Percentiles rank a stretch among this genome's conserved stretches.
phyloP scores from a whole-genome alignment of 2,888 invertebrate genomes.

The Nemotelus pantherinus region DNA sequence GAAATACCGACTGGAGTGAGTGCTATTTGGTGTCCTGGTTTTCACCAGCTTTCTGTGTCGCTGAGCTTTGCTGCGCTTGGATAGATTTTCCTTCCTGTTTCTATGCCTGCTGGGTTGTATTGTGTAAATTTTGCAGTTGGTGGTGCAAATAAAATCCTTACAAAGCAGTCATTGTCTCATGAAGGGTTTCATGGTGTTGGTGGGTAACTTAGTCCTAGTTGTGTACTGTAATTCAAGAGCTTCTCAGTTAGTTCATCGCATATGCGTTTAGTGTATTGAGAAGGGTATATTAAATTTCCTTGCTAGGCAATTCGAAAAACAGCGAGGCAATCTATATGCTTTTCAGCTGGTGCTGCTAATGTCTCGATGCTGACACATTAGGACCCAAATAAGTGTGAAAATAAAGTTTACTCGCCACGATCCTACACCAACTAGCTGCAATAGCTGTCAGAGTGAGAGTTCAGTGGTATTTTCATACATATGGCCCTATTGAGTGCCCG shows the following conservation, averaged over 20 bases:
- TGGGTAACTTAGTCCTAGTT: too few relatives aligned
- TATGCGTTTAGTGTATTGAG: background rate
- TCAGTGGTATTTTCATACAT: background rate
- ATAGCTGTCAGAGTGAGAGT: background rate
- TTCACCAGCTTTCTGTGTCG: background rate
- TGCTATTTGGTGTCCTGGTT: background rate
- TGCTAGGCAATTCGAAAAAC: too few relatives aligned
- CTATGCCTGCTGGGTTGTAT: background rate
- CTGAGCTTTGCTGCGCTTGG: background rate
- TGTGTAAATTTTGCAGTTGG: background rate
- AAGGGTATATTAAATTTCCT: background rate
- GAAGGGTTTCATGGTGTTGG: background rate
- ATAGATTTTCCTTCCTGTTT: background rate
- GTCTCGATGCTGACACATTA: background rate
- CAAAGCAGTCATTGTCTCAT: slow-evolving; percentile 1
- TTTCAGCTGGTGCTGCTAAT: background rate
- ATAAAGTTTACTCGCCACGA: too few relatives aligned
- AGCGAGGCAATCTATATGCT: too few relatives aligned
- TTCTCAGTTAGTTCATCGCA: background rate
- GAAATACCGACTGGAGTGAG: background rate
- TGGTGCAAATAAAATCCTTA: background rate
- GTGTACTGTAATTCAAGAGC: too few relatives aligned
- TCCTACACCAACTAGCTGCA: slow-evolving; percentile 1
- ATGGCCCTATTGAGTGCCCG: background rate
- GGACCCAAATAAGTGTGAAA: background rate